Base-by-base conservation (phyloP, 2,888 invertebrate species). In the Caenorhabditis sp. region DNA sequence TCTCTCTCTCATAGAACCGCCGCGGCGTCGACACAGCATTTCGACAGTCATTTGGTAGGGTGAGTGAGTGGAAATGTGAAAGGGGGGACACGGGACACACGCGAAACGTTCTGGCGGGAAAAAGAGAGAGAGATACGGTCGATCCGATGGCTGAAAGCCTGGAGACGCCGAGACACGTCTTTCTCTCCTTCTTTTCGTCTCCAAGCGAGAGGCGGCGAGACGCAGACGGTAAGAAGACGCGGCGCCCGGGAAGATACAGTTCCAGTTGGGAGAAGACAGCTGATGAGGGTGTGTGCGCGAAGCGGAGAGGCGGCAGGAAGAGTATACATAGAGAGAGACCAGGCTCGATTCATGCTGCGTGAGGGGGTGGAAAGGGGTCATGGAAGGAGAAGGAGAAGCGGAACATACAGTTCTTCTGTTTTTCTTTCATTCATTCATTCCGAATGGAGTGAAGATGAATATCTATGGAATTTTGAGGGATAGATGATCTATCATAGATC, bases 1-100 rank as follows among this genome's bases (percentile, higher is more conserved):
- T 24, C 51, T 24, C 24, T 51, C 18, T 51, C 51, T 51, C 51
- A 22, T 24, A 28, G 32, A n/a, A 28, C 56, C 32, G 26, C 2
- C 24, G 51, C 51, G 22, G 6, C 51, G 56, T 32, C 55, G 55
- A 61, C 37, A 51, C 55, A 61, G 47, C 28, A 62, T 47, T 64
- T 72, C 64, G 56, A 72, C 72, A 72, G 72, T 72, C 72, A 72
- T 64, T 64, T 72, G 47, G 64, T 20, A 51, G 20, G n/a, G n/a
- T n/a, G n/a, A n/a, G n/a, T n/a, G n/a, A n/a, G n/a, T n/a, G n/a
- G n/a, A n/a, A n/a, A n/a, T n/a, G n/a, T n/a, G n/a, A n/a, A n/a
- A n/a, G n/a, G 15, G n/a, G 53, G 20, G 51, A 47, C 40, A 40
- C 40, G 47, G 47, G 47, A 20, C 18, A 40, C 50, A 51, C 51